Base-by-base conservation (phyloP, 1,140 invertebrate species). In the Battus philenor region DNA sequence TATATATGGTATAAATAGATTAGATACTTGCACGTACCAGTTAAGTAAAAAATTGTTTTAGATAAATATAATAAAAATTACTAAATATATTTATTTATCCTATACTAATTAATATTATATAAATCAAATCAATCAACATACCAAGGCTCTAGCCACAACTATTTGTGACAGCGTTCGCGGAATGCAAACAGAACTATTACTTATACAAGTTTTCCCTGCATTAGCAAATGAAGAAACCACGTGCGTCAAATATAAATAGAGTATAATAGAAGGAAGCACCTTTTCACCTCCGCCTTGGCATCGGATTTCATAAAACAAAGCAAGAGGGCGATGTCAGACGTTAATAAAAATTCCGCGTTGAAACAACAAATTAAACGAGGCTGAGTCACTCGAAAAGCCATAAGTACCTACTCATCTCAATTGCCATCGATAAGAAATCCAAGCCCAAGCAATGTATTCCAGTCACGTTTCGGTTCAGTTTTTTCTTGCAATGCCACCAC, bases 321-420 rank as follows among this genome's bases (percentile, higher is more conserved):
- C 63, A 58, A 71, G 73, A 71, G 76, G n/a, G n/a, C n/a, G n/a
- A n/a, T n/a, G n/a, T n/a, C n/a, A 78, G 69, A 79, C 75, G 69
- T 77, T 81, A 80, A 85, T 85, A 85, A 82, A 85, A 85, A 85
- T 85, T 82, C 81, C 77, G 61, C 64, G 53, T 73, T 78, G 78
- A 78, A 85, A 82, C 78, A 85, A 85, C 78, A 85, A 85, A 85
- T 85, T 85, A 85, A 85, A 85, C 76, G 81, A 85, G 79, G 78
- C 73, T 66, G 81, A 82, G 73, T 77, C 69, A 81, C 78, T 85
- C 71, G 78, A 80, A 82, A 80, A 85, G 77, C 81, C 81, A 85
- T 85, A 85, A 85, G 81, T 83, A 85, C 61, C 61, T 59, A 55
- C 76, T 83, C 78, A 82, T 85, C 81, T 85, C 81, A 81, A 85